Conservation (phyloP, 2,888 invertebrate genomes). For the Mimas tiliae region DNA sequence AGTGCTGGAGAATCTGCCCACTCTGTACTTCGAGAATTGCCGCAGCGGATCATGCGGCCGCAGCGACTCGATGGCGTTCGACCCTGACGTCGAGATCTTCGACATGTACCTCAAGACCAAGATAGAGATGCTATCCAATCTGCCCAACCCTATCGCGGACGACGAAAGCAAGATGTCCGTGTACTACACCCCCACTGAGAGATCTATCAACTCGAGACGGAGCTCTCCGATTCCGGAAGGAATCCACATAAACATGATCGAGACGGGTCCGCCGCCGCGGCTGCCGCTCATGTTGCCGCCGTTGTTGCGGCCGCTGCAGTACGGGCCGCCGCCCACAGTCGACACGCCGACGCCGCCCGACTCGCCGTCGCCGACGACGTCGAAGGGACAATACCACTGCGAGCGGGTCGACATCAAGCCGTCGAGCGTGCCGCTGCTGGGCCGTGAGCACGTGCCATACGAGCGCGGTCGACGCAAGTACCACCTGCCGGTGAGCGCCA, state of each 20-base stretch:
- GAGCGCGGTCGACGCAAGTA: slow-evolving; percentile 44
- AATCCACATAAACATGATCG: slow-evolving; percentile 88
- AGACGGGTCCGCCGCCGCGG: slow-evolving; percentile 71
- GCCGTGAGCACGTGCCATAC: slow-evolving; percentile 53
- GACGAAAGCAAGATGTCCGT: slow-evolving; percentile 89
- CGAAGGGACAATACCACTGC: slow-evolving; percentile 42
- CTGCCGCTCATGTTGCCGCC: slow-evolving; percentile 62
- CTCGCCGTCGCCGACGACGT: slow-evolving; percentile 52
- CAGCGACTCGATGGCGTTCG: slow-evolving; percentile 90
- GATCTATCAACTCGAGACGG: slow-evolving; percentile 82
- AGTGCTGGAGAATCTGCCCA: slow-evolving; percentile 95
- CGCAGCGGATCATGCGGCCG: slow-evolving; percentile 92
- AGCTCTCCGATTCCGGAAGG: slow-evolving; percentile 82
- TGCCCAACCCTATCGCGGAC: slow-evolving; percentile 82
- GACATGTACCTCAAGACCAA: slow-evolving; percentile 89
- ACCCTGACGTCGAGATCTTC: slow-evolving; percentile 86
- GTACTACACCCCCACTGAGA: slow-evolving; percentile 93
- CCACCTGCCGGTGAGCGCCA: slow-evolving; percentile 65
- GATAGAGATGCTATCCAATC: slow-evolving; percentile 85
- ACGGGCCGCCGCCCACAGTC: slow-evolving; percentile 50
- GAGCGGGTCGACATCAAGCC: slow-evolving; percentile 58
- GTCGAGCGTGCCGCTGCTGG: slow-evolving; percentile 75
- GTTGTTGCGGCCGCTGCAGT: slow-evolving; percentile 64
- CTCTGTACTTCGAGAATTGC: slow-evolving; percentile 96
- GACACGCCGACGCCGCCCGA: slow-evolving; percentile 45